A percentile compares a stretch with the other conserved stretches of the same genome.
Conservation (phyloP, 2,113 vertebrate species). For the Cercocebus atys region DNA sequence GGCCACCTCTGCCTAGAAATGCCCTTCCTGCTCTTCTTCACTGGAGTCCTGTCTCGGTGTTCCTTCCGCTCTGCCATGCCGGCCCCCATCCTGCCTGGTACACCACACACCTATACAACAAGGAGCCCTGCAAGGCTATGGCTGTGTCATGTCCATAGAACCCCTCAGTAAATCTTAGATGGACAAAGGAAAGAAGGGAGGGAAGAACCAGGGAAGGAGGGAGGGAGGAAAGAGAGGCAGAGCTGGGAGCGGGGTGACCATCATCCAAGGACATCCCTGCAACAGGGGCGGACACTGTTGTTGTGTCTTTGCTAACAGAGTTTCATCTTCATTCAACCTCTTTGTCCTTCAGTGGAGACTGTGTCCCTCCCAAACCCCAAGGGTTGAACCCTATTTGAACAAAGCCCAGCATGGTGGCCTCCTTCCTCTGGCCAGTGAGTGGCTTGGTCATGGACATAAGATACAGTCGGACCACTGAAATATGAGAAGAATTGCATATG, state of each 20-base stretch:
- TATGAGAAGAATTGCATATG: background rate
- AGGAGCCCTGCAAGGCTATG: background rate
- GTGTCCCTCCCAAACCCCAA: background rate
- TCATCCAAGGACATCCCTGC: background rate
- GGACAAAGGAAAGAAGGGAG: background rate
- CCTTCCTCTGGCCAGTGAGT: background rate
- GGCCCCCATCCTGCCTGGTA: background rate
- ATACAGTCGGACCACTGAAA: background rate
- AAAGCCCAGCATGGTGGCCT: background rate
- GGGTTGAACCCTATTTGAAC: background rate
- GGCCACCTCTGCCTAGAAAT: background rate
- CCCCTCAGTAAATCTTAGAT: background rate
- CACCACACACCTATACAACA: too few relatives aligned
- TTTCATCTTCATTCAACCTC: background rate
- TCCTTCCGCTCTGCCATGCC: background rate
- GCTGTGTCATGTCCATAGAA: background rate
- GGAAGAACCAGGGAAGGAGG: background rate
- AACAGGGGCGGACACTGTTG: background rate
- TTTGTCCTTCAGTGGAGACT: background rate
- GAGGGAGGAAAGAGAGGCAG: background rate
- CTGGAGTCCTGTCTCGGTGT: fast-evolving
- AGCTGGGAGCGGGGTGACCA: background rate
- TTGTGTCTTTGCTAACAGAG: background rate
- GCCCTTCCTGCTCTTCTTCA: background rate
- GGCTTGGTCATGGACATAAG: background rate